These are phyloP conservation scores for Geopemphigus sp. DNA, from an alignment of 1,140 invertebrate species.

Conservation along the genomic window DNA sequence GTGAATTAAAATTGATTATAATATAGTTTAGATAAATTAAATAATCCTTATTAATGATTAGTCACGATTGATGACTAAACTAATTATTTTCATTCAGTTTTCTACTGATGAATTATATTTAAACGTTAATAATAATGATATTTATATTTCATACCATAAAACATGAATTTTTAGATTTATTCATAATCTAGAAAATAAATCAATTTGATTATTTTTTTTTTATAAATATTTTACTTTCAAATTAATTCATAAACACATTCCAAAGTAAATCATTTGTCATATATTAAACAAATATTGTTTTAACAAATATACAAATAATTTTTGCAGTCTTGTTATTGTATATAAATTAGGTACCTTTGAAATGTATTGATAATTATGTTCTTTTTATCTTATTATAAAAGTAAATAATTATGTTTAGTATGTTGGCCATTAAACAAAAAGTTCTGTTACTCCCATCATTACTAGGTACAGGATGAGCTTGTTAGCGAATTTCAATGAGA, in stretches of 20 bases:
- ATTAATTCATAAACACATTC: no score
- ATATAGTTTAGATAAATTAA: not conserved
- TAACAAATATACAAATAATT: not conserved
- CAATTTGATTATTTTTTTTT: no score
- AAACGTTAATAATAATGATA: no score
- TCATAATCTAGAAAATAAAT: no score
- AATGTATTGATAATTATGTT: slow-evolving; percentile 24
- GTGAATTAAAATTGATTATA: not conserved
- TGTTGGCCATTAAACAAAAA: slow-evolving; percentile 8
- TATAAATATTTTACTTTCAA: no score
- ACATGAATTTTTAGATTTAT: no score
- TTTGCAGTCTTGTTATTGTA: not conserved
- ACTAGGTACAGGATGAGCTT: slow-evolving; percentile 33
- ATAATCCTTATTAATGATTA: not conserved
- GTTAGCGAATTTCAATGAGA: slow-evolving; percentile 43
- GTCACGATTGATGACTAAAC: not conserved
- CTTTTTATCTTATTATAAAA: slow-evolving; percentile 14
- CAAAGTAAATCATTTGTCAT: no score
- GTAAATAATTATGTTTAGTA: slow-evolving; percentile 15
- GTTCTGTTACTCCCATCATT: slow-evolving; percentile 24
- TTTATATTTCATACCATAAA: no score
- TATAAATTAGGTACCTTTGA: not conserved
- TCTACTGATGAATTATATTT: not conserved
- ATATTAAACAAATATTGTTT: no score
- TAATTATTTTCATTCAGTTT: not conserved